Evolutionary conservation across 2,797 vertebrate species (phyloP), one percentile per base, ranked within the genome.

Genomic region (Crocidura indochinensis): DNA sequence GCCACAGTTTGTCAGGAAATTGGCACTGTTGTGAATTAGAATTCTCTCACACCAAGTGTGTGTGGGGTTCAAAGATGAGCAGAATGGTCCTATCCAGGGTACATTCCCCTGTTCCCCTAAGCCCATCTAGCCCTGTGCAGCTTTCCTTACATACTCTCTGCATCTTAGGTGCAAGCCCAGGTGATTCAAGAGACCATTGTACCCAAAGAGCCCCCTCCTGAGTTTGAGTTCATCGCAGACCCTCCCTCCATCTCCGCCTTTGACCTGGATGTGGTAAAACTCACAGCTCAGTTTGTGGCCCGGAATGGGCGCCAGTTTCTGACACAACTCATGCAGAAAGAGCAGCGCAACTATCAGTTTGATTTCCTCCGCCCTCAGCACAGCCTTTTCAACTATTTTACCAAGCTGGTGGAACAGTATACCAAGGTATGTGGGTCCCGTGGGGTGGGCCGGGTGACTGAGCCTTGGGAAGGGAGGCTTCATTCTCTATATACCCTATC

Each of bases 301-400:
- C 98, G 99, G 24, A 99, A 99, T 0, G 99, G 99, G 20, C 98
- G 99, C 24, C 99, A 99, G 97, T 99, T 99, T 97, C 98, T 99
- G 93, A 99, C 99, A 0, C 99, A 99, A 97, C 98, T 99, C 89
- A 99, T 99, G 99, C 99, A 99, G 97, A 99, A 99, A 74, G 99
- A 99, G 91, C 99, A 99, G 98, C 98, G 99, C 94, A 99, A 99
- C 98, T 99, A 99, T 95, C 99, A 99, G 96, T 99, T 99, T 96
- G 99, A 99, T 96, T 99, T 99, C 95, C 98, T 99, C 81, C 98
- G 99, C 5, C 99, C 99, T 0, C 99, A 99, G 96, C 99, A 99
- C 98, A 99, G 99, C 92, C 99, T 99, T 68, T 99, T 99, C 96
- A 99, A 99, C 97, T 99, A 99, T 96, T 99, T 99, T 96, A 99